Conservation (phyloP, 2,888 invertebrate species). For the Aquatica leii region DNA sequence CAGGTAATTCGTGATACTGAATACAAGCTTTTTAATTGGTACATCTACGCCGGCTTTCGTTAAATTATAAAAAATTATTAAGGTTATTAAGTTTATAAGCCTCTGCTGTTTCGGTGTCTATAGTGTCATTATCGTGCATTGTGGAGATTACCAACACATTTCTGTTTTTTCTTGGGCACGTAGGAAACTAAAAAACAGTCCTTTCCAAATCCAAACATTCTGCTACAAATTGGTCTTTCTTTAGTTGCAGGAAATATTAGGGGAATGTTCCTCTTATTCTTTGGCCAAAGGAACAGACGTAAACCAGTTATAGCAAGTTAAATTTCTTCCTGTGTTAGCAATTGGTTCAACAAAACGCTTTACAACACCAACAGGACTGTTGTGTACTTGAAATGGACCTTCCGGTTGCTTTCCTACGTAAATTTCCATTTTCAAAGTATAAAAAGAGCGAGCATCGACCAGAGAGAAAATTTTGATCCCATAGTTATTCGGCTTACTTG, state of each 20-base stretch:
- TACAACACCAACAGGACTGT: constrained; percentile 22
- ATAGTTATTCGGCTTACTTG: constrained; percentile 39
- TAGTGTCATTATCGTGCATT: not conserved
- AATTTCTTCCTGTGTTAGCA: not conserved
- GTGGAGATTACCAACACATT: constrained; percentile 6
- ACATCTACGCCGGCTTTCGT: not conserved
- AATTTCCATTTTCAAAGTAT: constrained; percentile 29
- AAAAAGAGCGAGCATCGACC: constrained; percentile 20
- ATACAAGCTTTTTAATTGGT: constrained; percentile 4
- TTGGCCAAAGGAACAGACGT: constrained; percentile 15
- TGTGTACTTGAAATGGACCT: constrained; percentile 14
- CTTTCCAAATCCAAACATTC: constrained; percentile 4
- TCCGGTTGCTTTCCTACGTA: constrained; percentile 30
- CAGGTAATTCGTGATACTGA: not conserved
- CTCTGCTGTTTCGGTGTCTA: not conserved
- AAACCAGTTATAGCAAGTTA: constrained; percentile 29
- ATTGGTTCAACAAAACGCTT: constrained; percentile 20
- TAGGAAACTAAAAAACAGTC: not conserved
- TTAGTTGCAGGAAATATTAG: constrained; percentile 8
- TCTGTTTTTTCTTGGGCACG: not conserved
- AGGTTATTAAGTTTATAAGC: not conserved
- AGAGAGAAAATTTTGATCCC: constrained; percentile 31
- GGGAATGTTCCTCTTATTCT: constrained; percentile 17
- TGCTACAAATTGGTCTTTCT: not conserved
- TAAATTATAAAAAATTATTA: not conserved